These are phyloP conservation scores for Pammene aurita DNA, from an alignment of 2,888 invertebrate species.

Conservation along the genomic window DNA sequence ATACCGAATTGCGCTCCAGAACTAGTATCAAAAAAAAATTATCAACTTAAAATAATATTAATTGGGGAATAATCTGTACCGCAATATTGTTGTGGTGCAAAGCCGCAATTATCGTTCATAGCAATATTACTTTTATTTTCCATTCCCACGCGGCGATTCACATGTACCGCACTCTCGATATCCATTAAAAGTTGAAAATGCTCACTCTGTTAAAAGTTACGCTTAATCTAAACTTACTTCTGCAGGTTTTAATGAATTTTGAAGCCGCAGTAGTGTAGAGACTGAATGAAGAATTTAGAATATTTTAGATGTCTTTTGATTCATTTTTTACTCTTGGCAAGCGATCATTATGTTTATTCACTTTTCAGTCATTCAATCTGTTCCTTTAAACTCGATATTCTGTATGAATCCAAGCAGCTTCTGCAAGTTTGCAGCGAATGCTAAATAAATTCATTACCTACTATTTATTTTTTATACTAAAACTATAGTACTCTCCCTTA, in stretches of 20 bases:
- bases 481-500: too few species aligned
- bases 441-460: too few species aligned
- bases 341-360: too few species aligned
- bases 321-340: too few species aligned
- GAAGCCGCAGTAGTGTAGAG: background rate
- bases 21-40: too few species aligned
- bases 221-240: conserved; percentile 20
- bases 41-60: conserved; percentile 20
- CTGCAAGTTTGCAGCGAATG: too few species aligned
- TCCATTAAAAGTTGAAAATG: conserved; percentile 33
- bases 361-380: too few species aligned
- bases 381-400: too few species aligned
- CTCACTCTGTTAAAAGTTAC: conserved; percentile 27
- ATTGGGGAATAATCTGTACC: conserved; percentile 5
- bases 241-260: conserved; percentile 11
- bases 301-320: background rate
- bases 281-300: background rate
- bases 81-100: conserved; percentile 9
- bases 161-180: conserved; percentile 26
- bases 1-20: too few species aligned
- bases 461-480: too few species aligned
- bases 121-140: conserved; percentile 32
- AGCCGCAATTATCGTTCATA: conserved; percentile 22
- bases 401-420: too few species aligned
- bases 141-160: conserved; percentile 16